Evolutionary conservation across 1,140 invertebrate species (phyloP).

Genomic region (Epicauta chinensis): DNA sequence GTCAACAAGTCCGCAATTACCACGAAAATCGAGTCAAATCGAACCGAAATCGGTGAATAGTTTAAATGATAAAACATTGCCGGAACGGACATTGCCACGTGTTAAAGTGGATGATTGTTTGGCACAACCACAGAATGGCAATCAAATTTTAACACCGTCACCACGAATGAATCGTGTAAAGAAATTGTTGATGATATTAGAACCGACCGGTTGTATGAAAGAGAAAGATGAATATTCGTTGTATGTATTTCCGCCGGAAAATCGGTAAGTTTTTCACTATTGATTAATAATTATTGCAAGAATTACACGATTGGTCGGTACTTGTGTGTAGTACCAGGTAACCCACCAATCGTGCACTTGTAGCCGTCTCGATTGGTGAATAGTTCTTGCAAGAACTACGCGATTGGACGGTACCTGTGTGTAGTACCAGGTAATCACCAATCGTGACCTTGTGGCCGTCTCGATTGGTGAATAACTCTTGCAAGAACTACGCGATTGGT

Average conservation of each 20-base stretch:
- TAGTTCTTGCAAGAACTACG: too few species aligned
- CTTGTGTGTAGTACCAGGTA: too few species aligned
- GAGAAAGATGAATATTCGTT: conserved; percentile 81
- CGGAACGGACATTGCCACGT: conserved; percentile 34
- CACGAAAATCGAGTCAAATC: conserved; percentile 28
- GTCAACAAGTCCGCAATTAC: conserved; percentile 24
- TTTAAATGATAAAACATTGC: conserved; percentile 31
- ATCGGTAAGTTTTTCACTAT: conserved; percentile 53
- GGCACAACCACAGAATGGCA: conserved; percentile 11
- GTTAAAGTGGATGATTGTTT: conserved; percentile 34
- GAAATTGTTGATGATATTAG: conserved; percentile 43
- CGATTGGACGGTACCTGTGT: too few species aligned
- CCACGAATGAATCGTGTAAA: conserved; percentile 12
- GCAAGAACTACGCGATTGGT: too few species aligned
- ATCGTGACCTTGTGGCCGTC: too few species aligned
- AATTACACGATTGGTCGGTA: too few species aligned
- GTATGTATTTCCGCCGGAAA: conserved; percentile 79
- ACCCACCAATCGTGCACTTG: too few species aligned
- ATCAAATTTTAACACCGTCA: conserved; percentile 1
- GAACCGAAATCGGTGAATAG: conserved; percentile 40
- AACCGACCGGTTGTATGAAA: conserved; percentile 74
- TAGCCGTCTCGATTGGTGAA: too few species aligned
- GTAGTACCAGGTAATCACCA: too few species aligned
- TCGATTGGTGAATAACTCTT: too few species aligned
- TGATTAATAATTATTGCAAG: too few species aligned